Evolutionary conservation across 2,888 invertebrate species (phyloP), one percentile per base, ranked within the genome.

Genomic region (Drosophila niveifrons): DNA sequence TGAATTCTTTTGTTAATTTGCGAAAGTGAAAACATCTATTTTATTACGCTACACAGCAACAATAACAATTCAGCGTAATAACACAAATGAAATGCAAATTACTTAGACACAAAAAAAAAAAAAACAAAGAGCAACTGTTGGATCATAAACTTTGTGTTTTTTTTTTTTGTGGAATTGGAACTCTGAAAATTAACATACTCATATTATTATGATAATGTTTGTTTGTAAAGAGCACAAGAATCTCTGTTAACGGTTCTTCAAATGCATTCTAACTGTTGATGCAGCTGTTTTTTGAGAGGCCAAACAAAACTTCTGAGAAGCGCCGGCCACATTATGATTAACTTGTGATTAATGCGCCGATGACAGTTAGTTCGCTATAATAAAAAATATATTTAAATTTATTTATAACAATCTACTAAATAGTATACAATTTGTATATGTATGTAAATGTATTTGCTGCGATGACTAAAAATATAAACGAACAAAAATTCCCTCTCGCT

Each of bases 21-120:
- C 88, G 78, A 89, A 85, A 89, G 85, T 85, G 89, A 85, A 85
- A 89, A 88, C 73, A n/a, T 68, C 68, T 51, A 74, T 82, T 75
- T 57, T 71, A 68, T 69, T 41, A 36, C 75, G 36, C 23, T 3
- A 10, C 29, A 43, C 39, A 29, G 23, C 6, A 46, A 48, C 31
- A 63, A 66, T 13, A 62, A 46, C 29, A 56, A 50, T 58, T 57
- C 46, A 36, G 48, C 47, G 48, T 67, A 59, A 63, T 59, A 64
- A 50, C 43, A 65, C 57, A 81, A 86, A 81, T 70, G 23, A 79
- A 79, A 88, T 66, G 70, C 59, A 88, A 82, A 72, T 65, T 34
- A 18, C 43, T 17, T 15, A 50, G 46, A 29, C 18, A 46, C 56
- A 62, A 29, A 50, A 44, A 66, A 55, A 66, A 51, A 50, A 65